These are phyloP conservation scores for Candoia aspera DNA, from an alignment of 2,113 vertebrate genomes.

Conservation along the genomic window DNA sequence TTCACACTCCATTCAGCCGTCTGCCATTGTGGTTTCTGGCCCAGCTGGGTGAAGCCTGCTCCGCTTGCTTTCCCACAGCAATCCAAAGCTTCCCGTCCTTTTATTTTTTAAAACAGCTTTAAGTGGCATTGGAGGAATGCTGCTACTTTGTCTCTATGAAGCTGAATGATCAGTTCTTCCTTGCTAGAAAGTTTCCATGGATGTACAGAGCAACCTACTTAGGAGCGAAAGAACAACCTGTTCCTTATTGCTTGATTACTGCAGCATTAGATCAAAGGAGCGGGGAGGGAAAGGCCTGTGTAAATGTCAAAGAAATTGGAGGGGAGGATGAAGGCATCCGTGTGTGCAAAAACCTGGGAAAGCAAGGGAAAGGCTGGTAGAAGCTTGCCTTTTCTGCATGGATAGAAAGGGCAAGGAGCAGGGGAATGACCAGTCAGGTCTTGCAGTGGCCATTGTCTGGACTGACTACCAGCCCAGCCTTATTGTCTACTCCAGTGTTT, in stretches of 20 bases:
- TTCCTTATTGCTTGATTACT: background rate
- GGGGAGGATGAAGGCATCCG: background rate
- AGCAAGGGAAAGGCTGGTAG: background rate
- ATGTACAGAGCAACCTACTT: background rate
- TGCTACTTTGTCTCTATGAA: background rate
- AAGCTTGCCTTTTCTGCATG: background rate
- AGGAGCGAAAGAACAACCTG: background rate
- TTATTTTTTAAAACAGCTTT: background rate
- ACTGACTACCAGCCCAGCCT: too few relatives aligned
- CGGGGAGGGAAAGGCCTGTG: background rate
- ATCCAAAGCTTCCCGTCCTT: background rate
- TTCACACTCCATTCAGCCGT: background rate
- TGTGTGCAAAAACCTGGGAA: background rate
- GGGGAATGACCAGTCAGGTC: too few relatives aligned
- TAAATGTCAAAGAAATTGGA: background rate
- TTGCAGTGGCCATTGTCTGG: too few relatives aligned
- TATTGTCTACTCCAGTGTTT: background rate
- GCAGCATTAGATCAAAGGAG: background rate
- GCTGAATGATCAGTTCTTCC: background rate
- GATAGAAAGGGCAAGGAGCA: background rate
- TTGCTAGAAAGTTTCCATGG: background rate
- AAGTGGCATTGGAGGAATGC: background rate
- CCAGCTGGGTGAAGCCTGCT: background rate
- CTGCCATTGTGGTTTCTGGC: background rate
- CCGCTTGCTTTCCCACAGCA: background rate